A percentile compares a stretch with the other conserved stretches of the same genome.
Evolutionary conservation across 2,113 vertebrate genomes (phyloP).

Genomic region (Piaya cayana): DNA sequence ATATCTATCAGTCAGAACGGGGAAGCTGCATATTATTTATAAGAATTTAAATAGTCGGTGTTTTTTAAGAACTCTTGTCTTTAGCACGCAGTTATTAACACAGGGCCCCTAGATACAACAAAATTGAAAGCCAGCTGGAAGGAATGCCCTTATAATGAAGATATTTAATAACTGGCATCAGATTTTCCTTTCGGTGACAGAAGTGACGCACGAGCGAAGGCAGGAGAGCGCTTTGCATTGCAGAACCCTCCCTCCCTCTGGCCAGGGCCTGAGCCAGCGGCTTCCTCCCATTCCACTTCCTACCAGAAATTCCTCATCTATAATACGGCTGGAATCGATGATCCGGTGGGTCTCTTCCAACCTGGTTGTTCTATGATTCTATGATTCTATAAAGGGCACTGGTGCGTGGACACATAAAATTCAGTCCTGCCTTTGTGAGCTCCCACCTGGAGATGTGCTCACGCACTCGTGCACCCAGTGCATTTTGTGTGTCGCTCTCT

Average conservation of each 20-base stretch:
- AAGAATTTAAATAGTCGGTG: slow-evolving; percentile 3
- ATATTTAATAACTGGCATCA: slow-evolving; percentile 16
- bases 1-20: slow-evolving; percentile 8
- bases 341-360: no score
- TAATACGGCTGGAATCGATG: no score
- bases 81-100: background rate
- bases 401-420: background rate
- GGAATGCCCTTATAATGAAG: slow-evolving; percentile 51
- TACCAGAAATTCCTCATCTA: background rate
- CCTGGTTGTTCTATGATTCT: no score
- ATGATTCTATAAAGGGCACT: background rate
- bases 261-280: background rate
- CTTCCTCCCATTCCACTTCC: background rate
- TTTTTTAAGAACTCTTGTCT: slow-evolving; percentile 28
- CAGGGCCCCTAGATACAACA: background rate
- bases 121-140: slow-evolving; percentile 29
- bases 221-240: background rate
- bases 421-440: background rate
- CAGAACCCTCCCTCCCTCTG: background rate
- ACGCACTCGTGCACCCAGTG: rapidly evolving
- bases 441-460: rapidly evolving
- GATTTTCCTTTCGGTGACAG: slow-evolving; percentile 9
- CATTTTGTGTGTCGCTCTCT: background rate
- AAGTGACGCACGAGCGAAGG: background rate
- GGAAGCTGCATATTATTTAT: background rate